Evolutionary conservation across 2,797 vertebrate species (phyloP), one percentile per base, ranked within the genome.

Genomic region (Botia kubotai): DNA sequence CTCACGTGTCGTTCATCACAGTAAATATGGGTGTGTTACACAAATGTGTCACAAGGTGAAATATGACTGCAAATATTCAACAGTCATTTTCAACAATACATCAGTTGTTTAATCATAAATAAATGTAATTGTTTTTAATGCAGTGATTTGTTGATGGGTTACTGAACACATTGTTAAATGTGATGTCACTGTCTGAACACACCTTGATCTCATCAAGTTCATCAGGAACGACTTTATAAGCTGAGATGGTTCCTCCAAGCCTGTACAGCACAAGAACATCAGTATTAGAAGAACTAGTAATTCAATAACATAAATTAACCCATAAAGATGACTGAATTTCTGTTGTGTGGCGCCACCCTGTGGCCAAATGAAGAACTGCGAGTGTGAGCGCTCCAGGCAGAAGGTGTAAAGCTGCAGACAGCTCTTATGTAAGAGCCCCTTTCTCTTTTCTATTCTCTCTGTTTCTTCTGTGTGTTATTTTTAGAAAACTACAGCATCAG

Each of bases 121-220:
- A 26, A 26, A 26, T 26, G 23, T 26, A 26, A 26, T 17, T 23
- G 3, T 26, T 10, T 57, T 19, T 21, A 33, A 58, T 1, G 2
- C n/a, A 62, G 19, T 12, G 2, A 23, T 58, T 43, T 10, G 8
- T 10, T 43, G 39, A 43, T 43, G 39, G 39, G 6, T 43, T 43
- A 6, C 6, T 3, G 4, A 43, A 43, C 8, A 43, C 4, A 43
- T 43, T 7, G 4, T 43, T 43, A 7, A 43, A 1, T 6, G 8
- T 43, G 39, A 1, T 43, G 6, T 10, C 4, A 43, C 3, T 43
- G 46, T 50, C 46, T 48, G 57, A 39, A 79, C 89, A 84, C 93
- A 98, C 98, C 97, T 99, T 99, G 86, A 99, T 99, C 93, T 99
- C 98, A 87, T 99, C 98, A 84, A 98, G 95, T 94, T 99, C 98